A percentile compares a stretch with the other conserved stretches of the same genome.
These are phyloP conservation scores for Amazona ochrocephala DNA, from an alignment of 2,797 vertebrate species.

Conservation along the genomic window DNA sequence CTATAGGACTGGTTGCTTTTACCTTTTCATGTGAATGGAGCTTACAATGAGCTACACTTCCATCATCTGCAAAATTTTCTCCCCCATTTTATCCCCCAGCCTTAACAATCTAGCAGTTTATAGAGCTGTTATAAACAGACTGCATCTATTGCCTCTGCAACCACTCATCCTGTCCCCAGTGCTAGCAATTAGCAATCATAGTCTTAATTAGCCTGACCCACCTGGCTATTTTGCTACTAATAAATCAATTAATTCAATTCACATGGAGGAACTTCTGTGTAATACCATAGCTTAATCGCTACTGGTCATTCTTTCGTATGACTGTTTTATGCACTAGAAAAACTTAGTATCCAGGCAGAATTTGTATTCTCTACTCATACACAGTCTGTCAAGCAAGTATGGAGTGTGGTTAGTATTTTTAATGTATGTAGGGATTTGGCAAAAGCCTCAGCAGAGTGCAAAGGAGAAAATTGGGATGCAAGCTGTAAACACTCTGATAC, in stretches of 20 bases:
- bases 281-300: conserved; percentile 67
- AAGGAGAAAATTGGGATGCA: conserved; percentile 50
- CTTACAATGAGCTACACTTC: neutral
- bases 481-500: conserved; percentile 42
- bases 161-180: conserved; percentile 61
- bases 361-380: conserved; percentile 68
- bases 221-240: conserved; percentile 77
- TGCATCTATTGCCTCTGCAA: conserved; percentile 37
- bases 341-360: conserved; percentile 63
- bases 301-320: conserved; percentile 66
- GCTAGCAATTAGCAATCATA: conserved; percentile 78
- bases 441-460: conserved; percentile 58
- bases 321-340: conserved; percentile 3
- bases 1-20: neutral
- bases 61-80: neutral
- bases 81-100: neutral
- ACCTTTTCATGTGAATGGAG: neutral
- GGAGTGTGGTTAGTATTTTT: conserved; percentile 73
- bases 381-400: conserved; percentile 55
- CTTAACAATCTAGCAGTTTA: conserved; percentile 6
- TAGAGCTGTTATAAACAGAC: conserved; percentile 23
- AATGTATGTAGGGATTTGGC: conserved; percentile 73
- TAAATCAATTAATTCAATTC: conserved; percentile 80
- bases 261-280: conserved; percentile 64
- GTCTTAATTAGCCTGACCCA: conserved; percentile 78